Conservation (phyloP, 2,113 vertebrate genomes). For the Erinaceus europaeus region DNA sequence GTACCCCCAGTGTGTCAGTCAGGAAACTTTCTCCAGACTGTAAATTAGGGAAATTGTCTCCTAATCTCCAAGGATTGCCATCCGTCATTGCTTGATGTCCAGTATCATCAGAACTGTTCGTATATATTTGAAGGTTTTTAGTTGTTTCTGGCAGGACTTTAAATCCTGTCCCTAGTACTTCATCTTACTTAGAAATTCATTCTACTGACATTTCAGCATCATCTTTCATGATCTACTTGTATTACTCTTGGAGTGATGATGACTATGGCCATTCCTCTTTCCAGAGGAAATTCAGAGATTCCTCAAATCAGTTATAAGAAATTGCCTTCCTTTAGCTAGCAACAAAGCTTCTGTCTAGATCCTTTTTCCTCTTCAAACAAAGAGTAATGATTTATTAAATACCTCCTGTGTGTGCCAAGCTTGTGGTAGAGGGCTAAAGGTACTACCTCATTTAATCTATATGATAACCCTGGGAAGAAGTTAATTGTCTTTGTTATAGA, state of each 20-base stretch:
- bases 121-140: neutral
- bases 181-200: neutral
- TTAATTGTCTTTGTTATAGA: slow-evolving; percentile 23
- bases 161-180: neutral
- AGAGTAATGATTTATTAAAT: slow-evolving; percentile 12
- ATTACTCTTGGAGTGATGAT: neutral
- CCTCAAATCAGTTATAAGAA: neutral
- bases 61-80: neutral
- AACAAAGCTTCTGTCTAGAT: neutral
- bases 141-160: slow-evolving; percentile 13
- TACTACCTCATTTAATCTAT: slow-evolving; percentile 24
- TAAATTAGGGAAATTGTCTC: neutral
- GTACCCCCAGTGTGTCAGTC: neutral
- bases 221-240: neutral
- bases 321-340: neutral
- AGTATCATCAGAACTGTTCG: neutral
- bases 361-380: neutral
- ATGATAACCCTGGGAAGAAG: neutral
- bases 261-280: neutral
- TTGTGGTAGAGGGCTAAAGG: neutral
- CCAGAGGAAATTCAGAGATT: neutral
- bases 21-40: neutral
- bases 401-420: neutral
- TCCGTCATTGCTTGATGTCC: neutral
- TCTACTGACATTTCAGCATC: neutral